Percentiles rank a stretch among this genome's conserved stretches.
Evolutionary conservation across 2,113 vertebrate genomes (phyloP).

Genomic region (Poicephalus meyeri): DNA sequence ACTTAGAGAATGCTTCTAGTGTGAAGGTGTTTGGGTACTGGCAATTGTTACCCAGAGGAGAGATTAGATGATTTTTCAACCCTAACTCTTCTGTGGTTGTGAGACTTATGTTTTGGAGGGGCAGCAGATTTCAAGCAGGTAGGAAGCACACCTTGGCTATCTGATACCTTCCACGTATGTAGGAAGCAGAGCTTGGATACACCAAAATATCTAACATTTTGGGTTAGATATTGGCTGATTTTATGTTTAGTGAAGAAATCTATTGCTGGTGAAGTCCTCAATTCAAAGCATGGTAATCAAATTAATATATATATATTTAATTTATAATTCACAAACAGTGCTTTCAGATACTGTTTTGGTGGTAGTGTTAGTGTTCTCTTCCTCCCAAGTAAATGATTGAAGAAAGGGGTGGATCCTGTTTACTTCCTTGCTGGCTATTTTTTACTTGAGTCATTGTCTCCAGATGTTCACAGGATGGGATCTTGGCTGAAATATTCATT

Average conservation of each 20-base stretch:
- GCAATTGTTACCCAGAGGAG: fast-evolving
- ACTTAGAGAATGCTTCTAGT: not conserved
- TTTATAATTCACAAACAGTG: not conserved
- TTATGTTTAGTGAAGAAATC: not conserved
- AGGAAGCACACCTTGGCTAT: not conserved
- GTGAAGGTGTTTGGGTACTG: not conserved
- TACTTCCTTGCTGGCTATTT: not conserved
- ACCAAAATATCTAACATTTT: not conserved
- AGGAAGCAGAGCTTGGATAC: not conserved
- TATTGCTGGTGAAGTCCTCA: not conserved
- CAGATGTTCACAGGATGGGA: not conserved
- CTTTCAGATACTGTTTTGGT: not conserved
- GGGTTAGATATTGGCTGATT: not conserved
- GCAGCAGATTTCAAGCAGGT: not conserved
- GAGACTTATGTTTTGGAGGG: not conserved
- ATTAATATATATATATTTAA: not conserved
- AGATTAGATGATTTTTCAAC: not conserved
- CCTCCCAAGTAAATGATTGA: not conserved
- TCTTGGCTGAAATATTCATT: not conserved
- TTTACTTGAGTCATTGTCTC: not conserved
- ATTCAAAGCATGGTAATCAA: not conserved
- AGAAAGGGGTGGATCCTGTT: not conserved
- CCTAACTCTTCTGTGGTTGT: not conserved
- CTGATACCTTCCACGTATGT: fast-evolving
- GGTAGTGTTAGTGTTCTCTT: fast-evolving